These are phyloP conservation scores for Percina caprodes DNA, from an alignment of 2,113 vertebrate genomes.

Conservation along the genomic window DNA sequence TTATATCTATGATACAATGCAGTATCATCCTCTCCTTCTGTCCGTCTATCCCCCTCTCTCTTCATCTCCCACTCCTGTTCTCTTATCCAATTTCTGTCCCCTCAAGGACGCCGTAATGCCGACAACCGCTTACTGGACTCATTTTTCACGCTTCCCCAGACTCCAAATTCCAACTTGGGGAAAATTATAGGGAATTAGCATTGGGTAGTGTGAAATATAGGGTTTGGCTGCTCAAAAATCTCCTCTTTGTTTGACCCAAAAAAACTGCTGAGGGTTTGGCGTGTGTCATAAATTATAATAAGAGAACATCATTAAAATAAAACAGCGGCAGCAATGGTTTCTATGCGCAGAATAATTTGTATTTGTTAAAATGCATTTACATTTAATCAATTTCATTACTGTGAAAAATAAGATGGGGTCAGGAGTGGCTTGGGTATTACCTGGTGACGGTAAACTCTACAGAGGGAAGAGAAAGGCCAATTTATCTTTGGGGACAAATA, in stretches of 20 bases:
- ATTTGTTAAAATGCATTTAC: conserved; percentile 78
- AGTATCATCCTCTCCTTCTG: conserved; percentile 36
- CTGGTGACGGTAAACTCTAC: conserved; percentile 16
- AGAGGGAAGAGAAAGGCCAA: conserved; percentile 30
- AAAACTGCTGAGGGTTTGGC: conserved; percentile 39
- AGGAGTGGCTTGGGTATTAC: conserved; percentile 29
- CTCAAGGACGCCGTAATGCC: conserved; percentile 49
- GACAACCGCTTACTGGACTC: conserved; percentile 22
- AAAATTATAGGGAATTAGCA: conserved; percentile 75
- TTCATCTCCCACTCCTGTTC: conserved; percentile 20
- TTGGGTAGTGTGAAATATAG: conserved; percentile 50
- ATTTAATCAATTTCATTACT: conserved; percentile 74
- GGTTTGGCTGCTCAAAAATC: conserved; percentile 20
- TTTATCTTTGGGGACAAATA: conserved; percentile 35
- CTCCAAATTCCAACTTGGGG: conserved; percentile 48
- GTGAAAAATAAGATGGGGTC: conserved; percentile 71
- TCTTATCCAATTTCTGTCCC: conserved; percentile 32
- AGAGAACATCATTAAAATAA: conserved; percentile 67
- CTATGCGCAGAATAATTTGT: conserved; percentile 63
- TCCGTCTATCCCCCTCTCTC: conserved; percentile 9
- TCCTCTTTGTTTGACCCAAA: conserved; percentile 50
- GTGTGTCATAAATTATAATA: conserved; percentile 68
- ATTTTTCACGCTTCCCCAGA: conserved; percentile 59
- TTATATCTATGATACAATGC: conserved; percentile 51
- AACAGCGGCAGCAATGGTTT: conserved; percentile 52